Percentiles rank a stretch among this genome's conserved stretches.
phyloP scores from a whole-genome alignment of 2,113 vertebrate species.

The Arvicanthis niloticus region DNA sequence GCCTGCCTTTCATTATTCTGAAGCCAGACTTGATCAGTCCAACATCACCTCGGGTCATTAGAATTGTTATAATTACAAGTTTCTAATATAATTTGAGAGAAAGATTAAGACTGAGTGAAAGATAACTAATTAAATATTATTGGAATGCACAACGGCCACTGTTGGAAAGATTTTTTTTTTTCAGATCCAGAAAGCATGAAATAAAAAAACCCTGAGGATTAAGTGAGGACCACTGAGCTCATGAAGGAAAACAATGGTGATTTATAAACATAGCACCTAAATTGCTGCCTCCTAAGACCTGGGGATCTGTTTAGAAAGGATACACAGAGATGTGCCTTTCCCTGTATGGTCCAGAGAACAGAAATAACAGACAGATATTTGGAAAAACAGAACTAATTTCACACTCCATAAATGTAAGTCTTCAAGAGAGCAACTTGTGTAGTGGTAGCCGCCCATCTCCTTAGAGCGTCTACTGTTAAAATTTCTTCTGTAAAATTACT shows the following conservation, averaged over 20 bases:
- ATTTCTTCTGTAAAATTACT: not conserved
- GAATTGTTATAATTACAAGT: constrained; percentile 20
- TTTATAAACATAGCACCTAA: not conserved
- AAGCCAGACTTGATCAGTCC: not conserved
- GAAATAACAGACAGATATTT: not conserved
- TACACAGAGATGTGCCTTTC: not conserved
- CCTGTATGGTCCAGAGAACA: not conserved
- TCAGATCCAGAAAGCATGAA: constrained; percentile 42
- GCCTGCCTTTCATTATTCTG: not conserved
- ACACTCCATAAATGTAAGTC: not conserved
- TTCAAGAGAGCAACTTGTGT: not conserved
- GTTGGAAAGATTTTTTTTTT: not conserved
- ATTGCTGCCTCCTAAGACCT: not conserved
- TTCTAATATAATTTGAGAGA: constrained; percentile 52
- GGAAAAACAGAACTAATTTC: constrained; percentile 41
- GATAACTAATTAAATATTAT: constrained; percentile 35
- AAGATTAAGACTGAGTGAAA: constrained; percentile 27
- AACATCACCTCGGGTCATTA: constrained; percentile 4
- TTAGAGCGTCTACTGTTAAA: not conserved
- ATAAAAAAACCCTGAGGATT: constrained; percentile 8
- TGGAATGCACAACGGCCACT: not conserved
- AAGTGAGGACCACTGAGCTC: not conserved
- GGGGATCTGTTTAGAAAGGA: not conserved
- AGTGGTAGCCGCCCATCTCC: not conserved
- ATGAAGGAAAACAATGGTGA: not conserved